Percentiles rank a stretch among this genome's conserved stretches.
These are phyloP conservation scores for Orthosia gracilis DNA, from an alignment of 2,888 invertebrate genomes.

Conservation along the genomic window DNA sequence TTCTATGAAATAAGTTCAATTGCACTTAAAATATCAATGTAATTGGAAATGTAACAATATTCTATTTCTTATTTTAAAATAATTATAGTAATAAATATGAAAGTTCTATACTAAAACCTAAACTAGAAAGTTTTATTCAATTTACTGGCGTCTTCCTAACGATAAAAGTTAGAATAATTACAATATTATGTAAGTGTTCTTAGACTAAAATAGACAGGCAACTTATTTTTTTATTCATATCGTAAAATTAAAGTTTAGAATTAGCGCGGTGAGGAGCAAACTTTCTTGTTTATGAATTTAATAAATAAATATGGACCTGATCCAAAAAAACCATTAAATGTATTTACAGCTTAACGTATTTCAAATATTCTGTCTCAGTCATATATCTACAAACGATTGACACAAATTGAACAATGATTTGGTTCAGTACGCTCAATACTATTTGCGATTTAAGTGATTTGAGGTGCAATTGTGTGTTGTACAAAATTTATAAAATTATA, in stretches of 20 bases:
- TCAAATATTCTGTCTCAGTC: too few species aligned
- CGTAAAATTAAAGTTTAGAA: neutral
- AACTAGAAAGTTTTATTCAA: neutral
- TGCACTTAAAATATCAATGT: constrained; percentile 20
- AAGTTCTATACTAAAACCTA: neutral
- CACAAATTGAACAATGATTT: too few species aligned
- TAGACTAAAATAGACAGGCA: neutral
- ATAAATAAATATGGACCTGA: too few species aligned
- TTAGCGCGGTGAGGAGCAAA: rapidly evolving
- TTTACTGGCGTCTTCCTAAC: neutral
- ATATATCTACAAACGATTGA: too few species aligned
- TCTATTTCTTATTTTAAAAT: constrained; percentile 1
- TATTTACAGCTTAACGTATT: too few species aligned
- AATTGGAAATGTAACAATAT: neutral
- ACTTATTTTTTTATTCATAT: neutral
- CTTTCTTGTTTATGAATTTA: neutral
- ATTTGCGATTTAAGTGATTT: too few species aligned
- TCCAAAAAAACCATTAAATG: too few species aligned
- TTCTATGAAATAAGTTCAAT: constrained; percentile 11
- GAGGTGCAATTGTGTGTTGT: too few species aligned
- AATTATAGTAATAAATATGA: constrained; percentile 6
- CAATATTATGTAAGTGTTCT: neutral
- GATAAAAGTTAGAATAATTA: neutral
- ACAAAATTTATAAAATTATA: too few species aligned
- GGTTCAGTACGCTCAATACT: too few species aligned